Evolutionary conservation across 2,113 vertebrate species (phyloP), one percentile per base, ranked within the genome.

Genomic region (Aegotheles bennettii): DNA sequence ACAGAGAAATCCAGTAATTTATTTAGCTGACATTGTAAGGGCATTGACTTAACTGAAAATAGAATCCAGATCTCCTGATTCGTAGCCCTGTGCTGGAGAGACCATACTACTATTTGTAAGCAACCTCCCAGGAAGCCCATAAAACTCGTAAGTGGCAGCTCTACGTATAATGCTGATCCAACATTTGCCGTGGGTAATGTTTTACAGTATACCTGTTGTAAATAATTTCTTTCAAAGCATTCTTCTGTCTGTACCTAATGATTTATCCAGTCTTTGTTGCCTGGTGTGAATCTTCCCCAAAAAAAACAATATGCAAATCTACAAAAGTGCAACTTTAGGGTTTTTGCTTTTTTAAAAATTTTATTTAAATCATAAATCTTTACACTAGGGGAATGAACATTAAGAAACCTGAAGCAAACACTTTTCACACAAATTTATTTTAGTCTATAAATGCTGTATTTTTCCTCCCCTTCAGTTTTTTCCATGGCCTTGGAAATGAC

Each of bases 201-300:
- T 97, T 97, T 96, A 92, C 78, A 89, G 85, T 90, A 67, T 89
- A 93, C 96, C 88, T 92, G 83, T 87, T 94, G 87, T 94, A 97
- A 97, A 97, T 97, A 45, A 96, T 87, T 85, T 88, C 71, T 86
- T 95, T 92, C 88, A 87, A 95, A 95, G 47, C 24, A 3, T 92
- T 93, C 67, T 25, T 96, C 86, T 88, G 51, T 84, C 80, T 84
- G 48, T n/a, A 36, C 19, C 45, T 85, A 74, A 85, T 95, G 95
- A 97, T 97, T 96, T 97, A 97, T 95, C 94, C 68, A 54, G 48
- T 59, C 75, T 97, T 95, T 94, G 73, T 96, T 89, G 85, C 84
- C 77, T 84, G 73, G 63, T 75, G 51, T 80, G 87, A 96, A 87
- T 93, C 89, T 65, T 90, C 61, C 35, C 43, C 69, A 1, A 11